These are phyloP conservation scores for Drosophila cognata DNA, from an alignment of 2,888 invertebrate species.

Conservation along the genomic window DNA sequence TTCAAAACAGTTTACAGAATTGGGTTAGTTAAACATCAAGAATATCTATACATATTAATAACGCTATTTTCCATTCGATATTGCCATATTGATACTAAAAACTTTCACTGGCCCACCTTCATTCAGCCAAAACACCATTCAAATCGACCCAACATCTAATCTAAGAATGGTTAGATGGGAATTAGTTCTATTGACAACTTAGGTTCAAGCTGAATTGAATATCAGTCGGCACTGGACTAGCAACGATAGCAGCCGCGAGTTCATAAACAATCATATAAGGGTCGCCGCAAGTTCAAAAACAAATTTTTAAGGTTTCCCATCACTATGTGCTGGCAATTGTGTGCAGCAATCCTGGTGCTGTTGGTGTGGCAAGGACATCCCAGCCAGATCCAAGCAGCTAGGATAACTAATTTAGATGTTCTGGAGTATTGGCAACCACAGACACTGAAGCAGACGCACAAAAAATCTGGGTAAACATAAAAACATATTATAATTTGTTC, in stretches of 20 bases:
- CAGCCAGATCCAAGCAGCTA: slow-evolving; percentile 26
- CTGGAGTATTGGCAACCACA: slow-evolving; percentile 35
- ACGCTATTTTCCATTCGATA: slow-evolving; percentile 13
- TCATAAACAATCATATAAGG: neutral
- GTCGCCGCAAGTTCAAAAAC: slow-evolving; percentile 3
- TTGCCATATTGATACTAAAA: slow-evolving; percentile 38
- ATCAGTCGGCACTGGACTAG: slow-evolving; percentile 43
- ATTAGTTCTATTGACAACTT: slow-evolving; percentile 45
- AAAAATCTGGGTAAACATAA: slow-evolving; percentile 33
- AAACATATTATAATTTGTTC: neutral
- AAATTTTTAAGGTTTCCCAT: neutral
- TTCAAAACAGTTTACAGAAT: slow-evolving; percentile 48
- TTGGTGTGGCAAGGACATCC: slow-evolving; percentile 35
- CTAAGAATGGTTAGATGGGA: slow-evolving; percentile 2
- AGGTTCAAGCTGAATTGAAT: slow-evolving; percentile 11
- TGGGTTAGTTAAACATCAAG: slow-evolving; percentile 47
- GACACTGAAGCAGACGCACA: neutral
- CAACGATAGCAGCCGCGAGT: slow-evolving; percentile 29
- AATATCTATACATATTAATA: slow-evolving; percentile 20
- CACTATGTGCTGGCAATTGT: slow-evolving; percentile 47
- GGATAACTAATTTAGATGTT: slow-evolving; percentile 24
- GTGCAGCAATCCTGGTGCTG: slow-evolving; percentile 47
- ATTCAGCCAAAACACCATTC: slow-evolving; percentile 39
- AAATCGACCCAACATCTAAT: slow-evolving; percentile 42
- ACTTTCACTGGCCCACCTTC: slow-evolving; percentile 50